Percentiles rank a stretch among this genome's conserved stretches.
Evolutionary conservation across 2,113 vertebrate genomes (phyloP).

Genomic region (Mormyrus iriodes): DNA sequence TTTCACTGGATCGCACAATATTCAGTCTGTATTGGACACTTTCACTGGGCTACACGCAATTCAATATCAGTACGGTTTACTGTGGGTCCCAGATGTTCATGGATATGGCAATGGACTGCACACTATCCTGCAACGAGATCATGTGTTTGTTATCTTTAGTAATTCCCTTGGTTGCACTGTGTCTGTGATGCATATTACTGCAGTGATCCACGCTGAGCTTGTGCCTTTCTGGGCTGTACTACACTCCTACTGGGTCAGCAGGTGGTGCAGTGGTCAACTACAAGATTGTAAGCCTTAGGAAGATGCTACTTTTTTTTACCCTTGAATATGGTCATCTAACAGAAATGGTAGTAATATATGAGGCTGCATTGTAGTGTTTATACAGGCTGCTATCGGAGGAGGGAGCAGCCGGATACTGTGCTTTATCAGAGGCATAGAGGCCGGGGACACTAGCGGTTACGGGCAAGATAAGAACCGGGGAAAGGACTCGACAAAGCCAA

Average conservation of each 20-base stretch:
- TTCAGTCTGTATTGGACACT: not conserved
- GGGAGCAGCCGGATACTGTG: not conserved
- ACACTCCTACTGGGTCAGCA: not conserved
- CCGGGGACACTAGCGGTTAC: not conserved
- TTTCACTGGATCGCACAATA: not conserved
- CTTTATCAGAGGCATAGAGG: not conserved
- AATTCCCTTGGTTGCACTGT: not conserved
- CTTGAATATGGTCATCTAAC: not conserved
- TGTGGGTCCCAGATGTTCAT: not conserved
- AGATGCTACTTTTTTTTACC: not conserved
- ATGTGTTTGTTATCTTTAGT: not conserved
- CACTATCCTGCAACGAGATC: not conserved
- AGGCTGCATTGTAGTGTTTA: not conserved
- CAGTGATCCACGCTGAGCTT: not conserved
- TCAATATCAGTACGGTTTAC: not conserved
- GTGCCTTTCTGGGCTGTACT: not conserved
- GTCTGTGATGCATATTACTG: not conserved
- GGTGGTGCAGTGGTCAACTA: not conserved
- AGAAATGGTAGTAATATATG: not conserved
- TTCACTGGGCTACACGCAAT: not conserved
- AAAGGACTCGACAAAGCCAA: slow-evolving; percentile 22
- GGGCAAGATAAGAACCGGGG: not conserved
- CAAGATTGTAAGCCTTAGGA: not conserved
- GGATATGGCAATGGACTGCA: not conserved
- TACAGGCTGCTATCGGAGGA: not conserved